These are phyloP conservation scores for Anableps anableps DNA, from an alignment of 2,797 vertebrate species.

Conservation along the genomic window DNA sequence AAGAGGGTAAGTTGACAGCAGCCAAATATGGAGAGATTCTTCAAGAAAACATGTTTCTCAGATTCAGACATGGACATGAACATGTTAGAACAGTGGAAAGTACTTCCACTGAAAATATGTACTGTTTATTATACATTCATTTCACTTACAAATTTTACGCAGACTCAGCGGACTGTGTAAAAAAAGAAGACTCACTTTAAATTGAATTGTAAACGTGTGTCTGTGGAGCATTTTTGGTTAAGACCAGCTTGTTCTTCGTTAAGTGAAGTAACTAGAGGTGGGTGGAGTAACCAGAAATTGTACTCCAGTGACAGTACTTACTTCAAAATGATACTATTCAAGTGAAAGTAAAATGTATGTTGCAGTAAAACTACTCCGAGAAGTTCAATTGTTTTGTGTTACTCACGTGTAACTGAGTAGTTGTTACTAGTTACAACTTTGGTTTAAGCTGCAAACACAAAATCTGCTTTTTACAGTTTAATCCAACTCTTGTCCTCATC, in stretches of 20 bases:
- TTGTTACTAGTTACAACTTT: background rate
- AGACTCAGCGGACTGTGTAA: background rate
- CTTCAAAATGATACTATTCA: background rate
- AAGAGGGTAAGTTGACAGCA: background rate
- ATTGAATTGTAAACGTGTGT: background rate
- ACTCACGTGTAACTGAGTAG: background rate
- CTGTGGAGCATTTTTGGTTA: background rate
- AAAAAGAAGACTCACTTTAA: background rate
- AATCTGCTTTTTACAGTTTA: conserved; percentile 67
- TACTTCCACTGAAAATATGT: background rate
- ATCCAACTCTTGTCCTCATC: conserved; percentile 73
- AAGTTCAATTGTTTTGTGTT: background rate
- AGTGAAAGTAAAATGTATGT: background rate
- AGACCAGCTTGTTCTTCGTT: background rate
- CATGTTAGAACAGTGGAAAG: background rate
- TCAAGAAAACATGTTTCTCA: background rate
- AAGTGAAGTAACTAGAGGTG: background rate
- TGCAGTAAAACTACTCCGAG: background rate
- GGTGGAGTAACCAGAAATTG: background rate
- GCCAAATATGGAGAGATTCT: background rate
- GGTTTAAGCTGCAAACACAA: background rate
- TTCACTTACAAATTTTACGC: background rate
- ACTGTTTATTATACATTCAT: background rate
- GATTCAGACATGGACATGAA: background rate
- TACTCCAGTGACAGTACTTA: background rate